A percentile compares a stretch with the other conserved stretches of the same genome.
These are phyloP conservation scores for Origma solitaria DNA, from an alignment of 2,113 vertebrate genomes.

Conservation along the genomic window DNA sequence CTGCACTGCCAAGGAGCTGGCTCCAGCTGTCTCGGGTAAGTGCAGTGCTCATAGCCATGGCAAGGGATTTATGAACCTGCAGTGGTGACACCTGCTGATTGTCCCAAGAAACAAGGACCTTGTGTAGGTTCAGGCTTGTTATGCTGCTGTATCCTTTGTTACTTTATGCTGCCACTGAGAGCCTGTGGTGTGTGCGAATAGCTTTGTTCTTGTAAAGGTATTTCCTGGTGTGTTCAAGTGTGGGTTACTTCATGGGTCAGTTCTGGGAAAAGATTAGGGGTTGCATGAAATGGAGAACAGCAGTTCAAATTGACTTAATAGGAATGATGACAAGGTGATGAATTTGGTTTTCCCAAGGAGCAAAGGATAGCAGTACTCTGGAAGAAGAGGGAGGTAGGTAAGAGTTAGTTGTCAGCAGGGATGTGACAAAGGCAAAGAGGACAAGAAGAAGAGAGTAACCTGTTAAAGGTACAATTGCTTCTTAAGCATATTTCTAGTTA, in stretches of 20 bases:
- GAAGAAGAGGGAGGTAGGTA: neutral
- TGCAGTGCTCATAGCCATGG: fast-evolving
- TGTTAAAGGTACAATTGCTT: neutral
- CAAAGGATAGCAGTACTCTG: neutral
- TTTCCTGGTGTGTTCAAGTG: neutral
- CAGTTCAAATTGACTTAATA: neutral
- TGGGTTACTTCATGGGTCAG: neutral
- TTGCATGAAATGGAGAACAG: neutral
- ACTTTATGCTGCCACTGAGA: neutral
- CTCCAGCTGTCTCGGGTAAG: conserved; percentile 79
- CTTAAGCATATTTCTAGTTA: neutral
- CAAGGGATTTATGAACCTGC: fast-evolving
- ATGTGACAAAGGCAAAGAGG: neutral
- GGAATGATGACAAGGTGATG: neutral
- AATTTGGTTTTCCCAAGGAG: neutral
- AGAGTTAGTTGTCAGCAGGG: neutral
- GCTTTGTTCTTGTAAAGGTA: neutral
- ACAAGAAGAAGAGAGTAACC: neutral
- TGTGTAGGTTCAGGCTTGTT: neutral
- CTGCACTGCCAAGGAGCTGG: conserved; percentile 81
- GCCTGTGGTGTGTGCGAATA: neutral
- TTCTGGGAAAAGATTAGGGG: neutral
- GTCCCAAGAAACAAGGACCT: neutral
- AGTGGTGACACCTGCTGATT: neutral
- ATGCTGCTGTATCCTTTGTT: neutral